phyloP scores from a whole-genome alignment of 2,888 invertebrate species.

The Drosophila infuscata region DNA sequence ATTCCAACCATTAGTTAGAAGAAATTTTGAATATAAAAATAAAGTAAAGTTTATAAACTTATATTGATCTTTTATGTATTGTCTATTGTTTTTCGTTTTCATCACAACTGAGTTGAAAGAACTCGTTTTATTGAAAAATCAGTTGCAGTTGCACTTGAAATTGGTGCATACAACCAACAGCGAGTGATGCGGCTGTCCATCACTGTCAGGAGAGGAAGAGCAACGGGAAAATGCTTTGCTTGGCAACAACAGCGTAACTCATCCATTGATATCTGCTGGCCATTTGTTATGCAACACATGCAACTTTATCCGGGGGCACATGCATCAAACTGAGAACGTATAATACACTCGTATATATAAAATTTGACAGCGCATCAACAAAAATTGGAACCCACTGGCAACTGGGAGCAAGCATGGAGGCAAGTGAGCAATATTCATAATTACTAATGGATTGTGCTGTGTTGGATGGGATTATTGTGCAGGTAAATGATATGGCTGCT shows the following conservation, averaged over 20 bases:
- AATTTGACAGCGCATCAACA: slow-evolving; percentile 52
- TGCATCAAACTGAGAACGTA: slow-evolving; percentile 55
- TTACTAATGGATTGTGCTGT: slow-evolving; percentile 13
- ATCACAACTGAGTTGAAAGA: background rate
- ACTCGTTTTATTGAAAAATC: slow-evolving; percentile 12
- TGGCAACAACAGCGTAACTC: slow-evolving; percentile 17
- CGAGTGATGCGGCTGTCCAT: slow-evolving; percentile 31
- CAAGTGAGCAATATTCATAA: slow-evolving; percentile 41
- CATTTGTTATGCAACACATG: slow-evolving; percentile 53
- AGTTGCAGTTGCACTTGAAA: slow-evolving; percentile 12
- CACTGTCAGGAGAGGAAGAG: slow-evolving; percentile 25
- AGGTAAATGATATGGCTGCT: slow-evolving; percentile 37
- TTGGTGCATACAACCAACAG: slow-evolving; percentile 6
- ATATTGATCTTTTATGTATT: background rate
- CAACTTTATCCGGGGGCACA: slow-evolving; percentile 22
- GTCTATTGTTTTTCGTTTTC: background rate
- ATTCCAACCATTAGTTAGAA: background rate
- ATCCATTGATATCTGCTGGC: slow-evolving; percentile 64
- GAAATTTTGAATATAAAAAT: background rate
- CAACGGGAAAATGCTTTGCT: slow-evolving; percentile 12
- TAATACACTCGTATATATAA: slow-evolving; percentile 64
- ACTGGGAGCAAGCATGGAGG: background rate
- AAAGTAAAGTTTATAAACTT: background rate
- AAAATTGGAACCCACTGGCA: slow-evolving; percentile 8
- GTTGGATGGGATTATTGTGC: slow-evolving; percentile 4